phyloP scores from a whole-genome alignment of 2,797 vertebrate species.

The Malacoctenus gilli region DNA sequence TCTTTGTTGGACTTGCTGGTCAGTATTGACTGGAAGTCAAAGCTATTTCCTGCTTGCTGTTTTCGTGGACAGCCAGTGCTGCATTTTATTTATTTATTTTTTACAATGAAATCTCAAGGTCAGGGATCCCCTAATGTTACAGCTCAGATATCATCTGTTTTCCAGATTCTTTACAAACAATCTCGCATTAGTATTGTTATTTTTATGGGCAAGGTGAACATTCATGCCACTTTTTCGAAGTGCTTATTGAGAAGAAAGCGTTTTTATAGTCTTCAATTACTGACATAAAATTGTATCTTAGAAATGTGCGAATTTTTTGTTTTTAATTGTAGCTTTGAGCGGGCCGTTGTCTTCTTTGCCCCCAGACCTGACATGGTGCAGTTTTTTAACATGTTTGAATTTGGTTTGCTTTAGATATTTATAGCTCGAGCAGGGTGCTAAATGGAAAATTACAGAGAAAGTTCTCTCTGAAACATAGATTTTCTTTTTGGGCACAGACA shows the following conservation, averaged over 20 bases:
- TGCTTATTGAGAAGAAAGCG: no score
- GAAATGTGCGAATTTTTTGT: no score
- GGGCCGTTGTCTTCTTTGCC: slow-evolving; percentile 22
- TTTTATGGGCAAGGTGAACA: no score
- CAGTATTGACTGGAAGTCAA: slow-evolving; percentile 9
- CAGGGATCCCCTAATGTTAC: slow-evolving; percentile 9
- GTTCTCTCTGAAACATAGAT: slow-evolving; percentile 55
- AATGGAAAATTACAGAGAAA: slow-evolving; percentile 65
- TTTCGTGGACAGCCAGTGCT: slow-evolving; percentile 1
- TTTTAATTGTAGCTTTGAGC: not conserved
- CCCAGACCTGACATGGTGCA: slow-evolving; percentile 35
- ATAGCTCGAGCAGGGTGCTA: slow-evolving; percentile 48
- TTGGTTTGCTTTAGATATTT: slow-evolving; percentile 52
- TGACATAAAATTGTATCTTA: no score
- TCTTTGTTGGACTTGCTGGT: slow-evolving; percentile 22
- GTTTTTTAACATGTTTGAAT: slow-evolving; percentile 31
- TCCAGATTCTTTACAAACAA: no score
- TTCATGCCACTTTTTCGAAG: no score
- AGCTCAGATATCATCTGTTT: no score
- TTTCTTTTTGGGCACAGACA: slow-evolving; percentile 40
- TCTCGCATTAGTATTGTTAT: not conserved
- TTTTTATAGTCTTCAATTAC: no score
- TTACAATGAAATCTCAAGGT: slow-evolving; percentile 26
- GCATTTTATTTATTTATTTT: no score
- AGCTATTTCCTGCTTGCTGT: slow-evolving; percentile 17